Percentiles rank a stretch among this genome's conserved stretches.
These are phyloP conservation scores for Tenrec ecaudatus DNA, from an alignment of 2,113 vertebrate species.

Conservation along the genomic window DNA sequence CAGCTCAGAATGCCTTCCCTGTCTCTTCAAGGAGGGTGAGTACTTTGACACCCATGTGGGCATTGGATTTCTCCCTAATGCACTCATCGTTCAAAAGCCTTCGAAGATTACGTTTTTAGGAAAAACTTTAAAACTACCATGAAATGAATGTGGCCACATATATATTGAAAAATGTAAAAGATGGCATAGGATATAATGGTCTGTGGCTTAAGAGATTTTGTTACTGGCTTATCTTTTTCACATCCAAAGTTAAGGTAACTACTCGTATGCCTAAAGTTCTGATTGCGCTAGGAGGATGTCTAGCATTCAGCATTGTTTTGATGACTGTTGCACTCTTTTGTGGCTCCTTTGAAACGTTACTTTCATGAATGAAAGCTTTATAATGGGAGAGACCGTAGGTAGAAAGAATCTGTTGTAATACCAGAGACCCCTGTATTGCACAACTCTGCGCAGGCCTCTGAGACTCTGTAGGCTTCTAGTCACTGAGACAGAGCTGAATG, in stretches of 20 bases:
- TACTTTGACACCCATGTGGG: slow-evolving; percentile 56
- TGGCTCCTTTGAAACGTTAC: background rate
- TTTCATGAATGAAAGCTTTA: background rate
- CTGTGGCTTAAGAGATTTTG: background rate
- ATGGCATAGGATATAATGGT: background rate
- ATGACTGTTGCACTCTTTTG: background rate
- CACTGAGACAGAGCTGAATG: background rate
- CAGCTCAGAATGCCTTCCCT: slow-evolving; percentile 83
- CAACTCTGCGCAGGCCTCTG: background rate
- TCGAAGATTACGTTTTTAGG: background rate
- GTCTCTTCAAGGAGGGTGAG: slow-evolving; percentile 87
- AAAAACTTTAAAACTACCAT: background rate
- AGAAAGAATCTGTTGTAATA: background rate
- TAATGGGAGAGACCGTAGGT: background rate
- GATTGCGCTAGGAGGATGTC: background rate
- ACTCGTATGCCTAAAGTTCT: background rate
- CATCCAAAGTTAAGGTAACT: background rate
- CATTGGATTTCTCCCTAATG: background rate
- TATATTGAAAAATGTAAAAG: background rate
- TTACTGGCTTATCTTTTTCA: background rate
- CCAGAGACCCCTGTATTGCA: background rate
- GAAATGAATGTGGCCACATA: background rate
- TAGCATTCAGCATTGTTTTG: background rate
- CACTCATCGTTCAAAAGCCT: background rate
- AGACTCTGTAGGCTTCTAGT: background rate